These are phyloP conservation scores for Typhlichthys subterraneus DNA, from an alignment of 2,797 vertebrate genomes.

Conservation along the genomic window DNA sequence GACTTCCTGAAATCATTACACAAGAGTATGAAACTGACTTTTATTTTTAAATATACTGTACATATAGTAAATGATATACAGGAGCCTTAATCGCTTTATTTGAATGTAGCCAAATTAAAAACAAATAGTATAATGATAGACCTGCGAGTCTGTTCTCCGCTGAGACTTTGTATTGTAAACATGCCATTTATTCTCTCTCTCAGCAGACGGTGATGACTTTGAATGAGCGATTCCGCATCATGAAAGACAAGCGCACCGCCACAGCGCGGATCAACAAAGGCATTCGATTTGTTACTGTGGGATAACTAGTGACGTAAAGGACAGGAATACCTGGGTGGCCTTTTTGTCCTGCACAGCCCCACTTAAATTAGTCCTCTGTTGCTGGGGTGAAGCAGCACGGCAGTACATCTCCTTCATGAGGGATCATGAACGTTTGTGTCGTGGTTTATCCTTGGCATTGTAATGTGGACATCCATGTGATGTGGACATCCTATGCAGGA, in stretches of 20 bases:
- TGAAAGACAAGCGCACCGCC: conserved; percentile 87
- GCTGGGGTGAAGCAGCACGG: conserved; percentile 8
- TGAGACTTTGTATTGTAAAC: background rate
- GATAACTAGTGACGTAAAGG: conserved; percentile 73
- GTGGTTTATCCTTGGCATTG: conserved; percentile 17
- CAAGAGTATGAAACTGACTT: too few relatives aligned
- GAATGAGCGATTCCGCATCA: conserved; percentile 93
- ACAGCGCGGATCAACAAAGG: conserved; percentile 83
- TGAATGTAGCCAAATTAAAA: background rate
- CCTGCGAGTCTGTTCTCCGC: background rate
- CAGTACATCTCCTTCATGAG: conserved; percentile 13
- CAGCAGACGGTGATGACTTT: conserved; percentile 91
- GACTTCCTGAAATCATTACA: too few relatives aligned
- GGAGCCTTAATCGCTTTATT: too few relatives aligned
- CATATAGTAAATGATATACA: too few relatives aligned
- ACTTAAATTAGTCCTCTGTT: conserved; percentile 20
- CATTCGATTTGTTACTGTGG: conserved; percentile 92
- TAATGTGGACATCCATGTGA: conserved; percentile 46
- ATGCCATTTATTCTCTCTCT: background rate
- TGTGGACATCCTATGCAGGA: conserved; percentile 9
- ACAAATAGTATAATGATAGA: too few relatives aligned
- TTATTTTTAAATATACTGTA: too few relatives aligned
- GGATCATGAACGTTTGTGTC: conserved; percentile 17
- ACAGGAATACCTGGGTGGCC: background rate
- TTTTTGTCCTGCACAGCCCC: conserved; percentile 23